Base-by-base conservation (phyloP, 1,140 invertebrate species). In the Eriosoma lanigerum region DNA sequence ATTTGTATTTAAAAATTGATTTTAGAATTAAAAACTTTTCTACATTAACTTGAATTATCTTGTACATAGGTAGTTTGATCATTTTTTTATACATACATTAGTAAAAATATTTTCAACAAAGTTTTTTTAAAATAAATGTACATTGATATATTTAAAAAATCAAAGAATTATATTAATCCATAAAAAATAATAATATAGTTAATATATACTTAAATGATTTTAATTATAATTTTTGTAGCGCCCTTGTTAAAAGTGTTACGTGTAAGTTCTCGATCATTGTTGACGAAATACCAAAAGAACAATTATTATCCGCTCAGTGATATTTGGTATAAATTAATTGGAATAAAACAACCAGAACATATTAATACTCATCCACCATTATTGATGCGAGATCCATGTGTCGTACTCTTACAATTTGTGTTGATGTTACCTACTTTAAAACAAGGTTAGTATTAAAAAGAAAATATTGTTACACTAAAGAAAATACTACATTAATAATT, bases 341-440 rank as follows among this genome's bases (percentile, higher is more conserved):
- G 89, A 62, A 84, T 87, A 80, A 86, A 85, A 5, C 46, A 52
- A 29, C 48, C 85, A 38, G 88, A 89, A 82, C n/a, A n/a, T n/a
- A 88, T 88, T 76, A 91, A 94, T 86, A n/a, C 2, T 17, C 24
- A 21, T 46, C 93, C 96, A 81, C 95, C 95, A 80, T 85, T 96
- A 72, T 87, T 98, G 81, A 87, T 97, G 60, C 89, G 90, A 82
- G 96, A 98, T 89, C 93, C 93, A 0, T 89, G 90, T 24, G 91
- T 95, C 68, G 86, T 97, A 76, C 88, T 98, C 1, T 89, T 96
- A 82, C 94, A 98, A 85, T 91, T 97, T 82, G 88, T 96, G 73
- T 87, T 98, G 66, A 87, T 96, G 56, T 89, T 96, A 54, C 95
- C 96, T 19, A 86, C 93, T 29, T 91, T 97, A 60, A 94, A 97